Evolutionary conservation across 1,140 invertebrate genomes (phyloP).

Genomic region (Trichoplusia ni): DNA sequence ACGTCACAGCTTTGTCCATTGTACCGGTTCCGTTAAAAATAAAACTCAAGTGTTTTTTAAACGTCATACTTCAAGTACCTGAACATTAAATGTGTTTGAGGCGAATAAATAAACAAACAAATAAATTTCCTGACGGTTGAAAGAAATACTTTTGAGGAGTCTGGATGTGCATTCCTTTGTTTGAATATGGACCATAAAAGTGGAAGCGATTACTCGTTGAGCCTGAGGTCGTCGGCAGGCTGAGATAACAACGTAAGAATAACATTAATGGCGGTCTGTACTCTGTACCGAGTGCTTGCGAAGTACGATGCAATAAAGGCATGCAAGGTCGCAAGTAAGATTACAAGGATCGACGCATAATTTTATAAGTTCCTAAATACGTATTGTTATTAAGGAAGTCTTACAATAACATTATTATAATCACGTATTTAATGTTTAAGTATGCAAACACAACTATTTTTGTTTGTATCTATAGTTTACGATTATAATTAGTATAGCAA

Average conservation of each 20-base stretch:
- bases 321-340: slow-evolving; percentile 14
- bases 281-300: slow-evolving; percentile 5
- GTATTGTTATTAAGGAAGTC: slow-evolving; percentile 8
- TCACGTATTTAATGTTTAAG: not conserved
- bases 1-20: slow-evolving; percentile 22
- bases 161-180: slow-evolving; percentile 21
- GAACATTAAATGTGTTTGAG: not conserved
- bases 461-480: not conserved
- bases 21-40: slow-evolving; percentile 41
- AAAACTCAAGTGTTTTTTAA: slow-evolving; percentile 23
- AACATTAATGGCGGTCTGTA: slow-evolving; percentile 24
- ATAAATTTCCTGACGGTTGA: not conserved
- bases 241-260: slow-evolving; percentile 26
- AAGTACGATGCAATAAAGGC: slow-evolving; percentile 22
- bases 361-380: slow-evolving; percentile 23
- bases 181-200: slow-evolving; percentile 20
- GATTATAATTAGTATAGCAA: not conserved
- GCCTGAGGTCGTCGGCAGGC: slow-evolving; percentile 20
- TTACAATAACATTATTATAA: slow-evolving; percentile 3
- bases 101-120: slow-evolving; percentile 15
- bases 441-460: too few species aligned
- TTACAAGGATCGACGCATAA: slow-evolving; percentile 23
- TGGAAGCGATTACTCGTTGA: not conserved
- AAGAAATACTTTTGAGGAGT: not conserved
- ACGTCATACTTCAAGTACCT: slow-evolving; percentile 1